phyloP scores from a whole-genome alignment of 30 jellyfish, hydroid and myxozoan genomes.

The Sanderia malayensis region DNA sequence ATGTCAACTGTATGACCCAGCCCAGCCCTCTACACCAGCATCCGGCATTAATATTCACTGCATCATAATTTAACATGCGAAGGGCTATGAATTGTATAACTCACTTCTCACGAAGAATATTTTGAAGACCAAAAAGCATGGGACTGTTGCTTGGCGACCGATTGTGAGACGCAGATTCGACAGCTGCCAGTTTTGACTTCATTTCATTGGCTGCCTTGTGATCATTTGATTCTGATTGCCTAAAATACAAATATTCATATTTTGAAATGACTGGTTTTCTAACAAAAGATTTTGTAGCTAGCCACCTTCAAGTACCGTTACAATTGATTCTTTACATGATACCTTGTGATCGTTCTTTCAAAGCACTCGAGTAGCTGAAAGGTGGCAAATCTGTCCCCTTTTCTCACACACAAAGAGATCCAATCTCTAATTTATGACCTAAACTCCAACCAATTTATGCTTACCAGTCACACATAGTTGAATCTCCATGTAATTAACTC shows the following conservation, averaged over 20 bases:
- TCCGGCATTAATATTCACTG: too few species aligned
- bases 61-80: too few species aligned
- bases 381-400: too few species aligned
- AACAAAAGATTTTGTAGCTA: neutral
- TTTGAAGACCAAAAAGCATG: constrained; percentile 55
- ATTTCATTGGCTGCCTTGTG: constrained; percentile 50
- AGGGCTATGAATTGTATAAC: too few species aligned
- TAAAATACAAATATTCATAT: neutral
- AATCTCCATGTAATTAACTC: too few species aligned
- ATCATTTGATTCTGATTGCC: constrained; percentile 20
- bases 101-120: constrained; percentile 28
- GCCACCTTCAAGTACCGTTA: neutral
- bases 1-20: too few species aligned
- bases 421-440: too few species aligned
- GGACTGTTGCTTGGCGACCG: constrained; percentile 74
- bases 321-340: neutral
- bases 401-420: too few species aligned
- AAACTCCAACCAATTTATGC: too few species aligned
- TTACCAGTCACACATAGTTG: too few species aligned
- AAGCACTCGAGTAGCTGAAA: neutral
- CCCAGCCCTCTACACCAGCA: too few species aligned
- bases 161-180: constrained; percentile 58
- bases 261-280: neutral
- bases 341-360: neutral
- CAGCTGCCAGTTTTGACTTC: constrained; percentile 66